Evolutionary conservation across 2,797 vertebrate species (phyloP), one percentile per base, ranked within the genome.

Genomic region (Pipistrellus nathusii): DNA sequence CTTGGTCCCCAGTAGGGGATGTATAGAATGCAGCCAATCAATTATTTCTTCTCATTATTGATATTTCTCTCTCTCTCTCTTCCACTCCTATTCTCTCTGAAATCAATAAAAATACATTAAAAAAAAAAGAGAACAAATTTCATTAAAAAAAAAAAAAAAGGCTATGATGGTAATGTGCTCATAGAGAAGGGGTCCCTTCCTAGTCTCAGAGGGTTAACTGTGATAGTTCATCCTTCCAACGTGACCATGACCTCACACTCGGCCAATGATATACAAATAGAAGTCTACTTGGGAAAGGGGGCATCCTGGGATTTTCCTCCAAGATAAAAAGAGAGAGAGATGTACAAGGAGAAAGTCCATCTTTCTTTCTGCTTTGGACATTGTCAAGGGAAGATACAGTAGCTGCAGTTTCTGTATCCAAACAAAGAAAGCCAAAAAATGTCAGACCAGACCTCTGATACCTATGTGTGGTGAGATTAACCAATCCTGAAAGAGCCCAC

Each of bases 401-500:
- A 83, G 64, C 35, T 62, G 8, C 6, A 59, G 25, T 69, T 62
- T 46, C 69, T 68, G 46, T 0, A 53, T 64, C 18, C 51, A 78
- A 88, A 88, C 88, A 30, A 32, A 32, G 46, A 73, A 93, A 94
- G 38, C 17, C 18, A 81, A 90, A 59, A 51, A 41, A 32, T 12
- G 32, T 51, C 85, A 73, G 48, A 78, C 38, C 57, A 81, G 41
- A 87, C 27, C 38, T 81, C 32, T 17, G 51, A 38, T 51, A 30
- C 14, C 71, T 88, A 51, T 38, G 41, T 32, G 10, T 32, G 8
- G 32, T 27, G 6, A 30, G 55, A 73, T 57, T 46, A 86, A 44
- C 15, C 30, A 78, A 55, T 38, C 35, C 27, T 55, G 30, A 80
- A 32, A 85, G 48, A 94, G 25, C 15, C 13, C 78, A 32, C 13